phyloP scores from a whole-genome alignment of 2,113 vertebrate species.

The Hucho hucho region DNA sequence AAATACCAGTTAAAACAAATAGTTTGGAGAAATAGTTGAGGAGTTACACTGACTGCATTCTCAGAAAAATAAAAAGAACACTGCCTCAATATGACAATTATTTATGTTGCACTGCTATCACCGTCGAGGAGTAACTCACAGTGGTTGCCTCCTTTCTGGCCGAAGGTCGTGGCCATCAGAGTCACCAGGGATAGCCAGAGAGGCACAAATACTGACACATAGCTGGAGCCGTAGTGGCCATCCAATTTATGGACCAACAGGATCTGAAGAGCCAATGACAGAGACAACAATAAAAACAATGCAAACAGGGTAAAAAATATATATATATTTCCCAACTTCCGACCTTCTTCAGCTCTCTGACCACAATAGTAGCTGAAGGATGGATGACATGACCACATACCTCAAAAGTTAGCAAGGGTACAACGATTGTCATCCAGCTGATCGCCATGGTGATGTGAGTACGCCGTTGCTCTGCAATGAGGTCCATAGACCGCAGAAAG shows the following conservation, averaged over 20 bases:
- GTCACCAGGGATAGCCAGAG: slow-evolving; percentile 89
- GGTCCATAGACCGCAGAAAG: slow-evolving; percentile 95
- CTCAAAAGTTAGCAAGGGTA: slow-evolving; percentile 95
- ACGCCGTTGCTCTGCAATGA: slow-evolving; percentile 93
- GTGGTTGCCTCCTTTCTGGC: slow-evolving; percentile 90
- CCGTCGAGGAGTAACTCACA: slow-evolving; percentile 70
- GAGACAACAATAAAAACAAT: slow-evolving; percentile 2
- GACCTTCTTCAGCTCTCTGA: no score
- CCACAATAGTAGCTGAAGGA: no score
- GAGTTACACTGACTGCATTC: slow-evolving; percentile 2
- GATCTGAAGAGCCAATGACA: slow-evolving; percentile 73
- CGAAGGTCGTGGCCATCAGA: slow-evolving; percentile 88
- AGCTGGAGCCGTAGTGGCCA: slow-evolving; percentile 88
- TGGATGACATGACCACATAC: slow-evolving; percentile 53
- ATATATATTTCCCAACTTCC: no score
- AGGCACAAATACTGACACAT: slow-evolving; percentile 92
- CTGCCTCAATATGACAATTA: not conserved
- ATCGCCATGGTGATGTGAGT: slow-evolving; percentile 98
- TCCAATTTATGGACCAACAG: slow-evolving; percentile 93
- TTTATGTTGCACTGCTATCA: not conserved
- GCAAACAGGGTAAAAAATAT: no score
- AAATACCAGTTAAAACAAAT: not conserved
- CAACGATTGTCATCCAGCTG: slow-evolving; percentile 98
- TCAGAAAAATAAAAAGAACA: not conserved
- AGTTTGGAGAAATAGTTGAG: not conserved